Evolutionary conservation across 2,113 vertebrate genomes (phyloP).

Genomic region (Mirza zaza): DNA sequence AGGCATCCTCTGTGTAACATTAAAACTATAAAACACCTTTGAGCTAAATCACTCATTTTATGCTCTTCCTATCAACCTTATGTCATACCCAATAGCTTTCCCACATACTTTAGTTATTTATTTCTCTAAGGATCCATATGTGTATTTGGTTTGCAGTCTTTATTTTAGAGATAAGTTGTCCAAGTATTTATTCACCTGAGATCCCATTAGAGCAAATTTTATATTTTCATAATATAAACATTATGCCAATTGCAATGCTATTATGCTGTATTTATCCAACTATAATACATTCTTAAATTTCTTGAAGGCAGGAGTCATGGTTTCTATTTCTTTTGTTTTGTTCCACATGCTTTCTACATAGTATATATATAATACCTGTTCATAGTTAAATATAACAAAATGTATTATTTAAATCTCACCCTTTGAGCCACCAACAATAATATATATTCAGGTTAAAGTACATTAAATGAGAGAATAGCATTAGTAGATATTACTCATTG

Average conservation of each 20-base stretch:
- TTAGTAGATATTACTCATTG: neutral
- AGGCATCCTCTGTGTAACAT: neutral
- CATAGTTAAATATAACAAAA: neutral
- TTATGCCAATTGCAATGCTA: neutral
- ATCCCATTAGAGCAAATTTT: neutral
- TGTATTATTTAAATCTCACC: neutral
- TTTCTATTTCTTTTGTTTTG: neutral
- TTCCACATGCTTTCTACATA: neutral
- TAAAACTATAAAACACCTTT: neutral
- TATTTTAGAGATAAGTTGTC: neutral
- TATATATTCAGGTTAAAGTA: conserved; percentile 3
- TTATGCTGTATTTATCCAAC: neutral
- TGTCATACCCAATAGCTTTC: neutral
- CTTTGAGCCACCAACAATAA: neutral
- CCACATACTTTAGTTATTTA: neutral
- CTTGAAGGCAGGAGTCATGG: neutral
- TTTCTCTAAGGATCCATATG: neutral
- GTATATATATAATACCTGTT: neutral
- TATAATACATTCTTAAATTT: neutral
- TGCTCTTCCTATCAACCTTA: neutral
- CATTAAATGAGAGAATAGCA: neutral
- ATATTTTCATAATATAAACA: neutral
- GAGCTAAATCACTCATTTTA: neutral
- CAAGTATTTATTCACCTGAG: neutral
- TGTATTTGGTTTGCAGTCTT: neutral